Evolutionary conservation across 2,888 invertebrate species (phyloP), one percentile per base, ranked within the genome.

Genomic region (Trypoxylon attenuatum): DNA sequence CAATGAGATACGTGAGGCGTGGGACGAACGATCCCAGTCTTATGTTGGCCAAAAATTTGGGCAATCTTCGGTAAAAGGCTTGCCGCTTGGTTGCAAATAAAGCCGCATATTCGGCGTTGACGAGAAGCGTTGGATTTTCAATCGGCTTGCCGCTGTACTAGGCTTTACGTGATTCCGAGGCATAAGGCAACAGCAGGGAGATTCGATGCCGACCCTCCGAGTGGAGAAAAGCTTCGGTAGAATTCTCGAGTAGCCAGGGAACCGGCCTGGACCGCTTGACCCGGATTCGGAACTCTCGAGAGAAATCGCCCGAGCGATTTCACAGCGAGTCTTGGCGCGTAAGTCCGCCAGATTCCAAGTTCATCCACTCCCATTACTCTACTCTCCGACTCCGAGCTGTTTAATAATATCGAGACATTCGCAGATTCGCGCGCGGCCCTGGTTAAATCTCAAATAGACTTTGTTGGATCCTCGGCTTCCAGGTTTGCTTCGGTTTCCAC

Each of bases 271-370:
- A 67, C 55, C 45, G 33, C 61, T 67, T 69, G 77, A 77, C 77
- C 77, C 46, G 61, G 59, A 77, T 76, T 64, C 45, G 29, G 29
- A 47, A 77, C 65, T 52, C 63, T 71, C 56, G 50, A 46, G 33
- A 56, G 57, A 60, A 70, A 55, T 58, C 53, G 63, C 57, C 25
- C 50, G 29, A 16, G 15, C 22, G 42, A 45, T 52, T 23, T 13
- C 23, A 13, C 10, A 16, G 47, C 15, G 53, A 57, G 25, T 15
- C 18, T 13, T 1, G 18, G 42, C 29, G 15, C 23, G 29, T 27
- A 8, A 18, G 57, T 29, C 19, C 33, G 18, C 38, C 19, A 0
- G 55, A 56, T 39, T 41, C 43, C 22, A 8, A 18, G 16, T n/a
- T n/a, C n/a, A n/a, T n/a, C n/a, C 13, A 10, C 56, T 39, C 50